Evolutionary conservation across 2,797 vertebrate genomes (phyloP).

Genomic region (Gallinago nigripennis): DNA sequence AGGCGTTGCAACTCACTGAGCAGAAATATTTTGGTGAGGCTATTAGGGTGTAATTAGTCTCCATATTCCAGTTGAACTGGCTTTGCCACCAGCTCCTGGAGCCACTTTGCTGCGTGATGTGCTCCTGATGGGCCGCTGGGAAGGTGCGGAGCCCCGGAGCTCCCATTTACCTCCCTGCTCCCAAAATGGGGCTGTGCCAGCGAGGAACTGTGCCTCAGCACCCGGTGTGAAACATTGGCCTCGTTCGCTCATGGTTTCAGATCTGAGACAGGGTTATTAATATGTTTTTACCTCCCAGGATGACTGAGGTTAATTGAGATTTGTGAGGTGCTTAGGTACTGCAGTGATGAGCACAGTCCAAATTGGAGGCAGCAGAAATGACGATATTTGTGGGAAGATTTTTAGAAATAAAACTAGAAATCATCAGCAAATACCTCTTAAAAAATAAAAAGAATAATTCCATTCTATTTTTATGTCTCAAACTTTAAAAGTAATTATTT

Average conservation of each 20-base stretch:
- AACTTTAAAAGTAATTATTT: not conserved
- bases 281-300: not conserved
- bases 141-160: not conserved
- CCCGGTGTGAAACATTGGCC: accelerated
- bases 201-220: not conserved
- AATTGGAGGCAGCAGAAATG: not conserved
- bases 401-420: not conserved
- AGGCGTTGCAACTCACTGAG: accelerated
- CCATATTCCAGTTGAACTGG: not conserved
- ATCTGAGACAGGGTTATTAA: slow-evolving; percentile 17
- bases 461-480: not conserved
- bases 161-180: not conserved
- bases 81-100: not conserved
- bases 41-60: not conserved
- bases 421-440: not conserved
- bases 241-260: not conserved
- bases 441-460: not conserved
- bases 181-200: not conserved
- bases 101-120: not conserved
- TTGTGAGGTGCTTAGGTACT: slow-evolving; percentile 11
- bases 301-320: slow-evolving; percentile 52
- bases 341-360: not conserved
- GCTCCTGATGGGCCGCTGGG: not conserved
- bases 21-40: not conserved
- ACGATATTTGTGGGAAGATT: not conserved